These are phyloP conservation scores for Melanargia galathea DNA, from an alignment of 2,888 invertebrate species.

Conservation along the genomic window DNA sequence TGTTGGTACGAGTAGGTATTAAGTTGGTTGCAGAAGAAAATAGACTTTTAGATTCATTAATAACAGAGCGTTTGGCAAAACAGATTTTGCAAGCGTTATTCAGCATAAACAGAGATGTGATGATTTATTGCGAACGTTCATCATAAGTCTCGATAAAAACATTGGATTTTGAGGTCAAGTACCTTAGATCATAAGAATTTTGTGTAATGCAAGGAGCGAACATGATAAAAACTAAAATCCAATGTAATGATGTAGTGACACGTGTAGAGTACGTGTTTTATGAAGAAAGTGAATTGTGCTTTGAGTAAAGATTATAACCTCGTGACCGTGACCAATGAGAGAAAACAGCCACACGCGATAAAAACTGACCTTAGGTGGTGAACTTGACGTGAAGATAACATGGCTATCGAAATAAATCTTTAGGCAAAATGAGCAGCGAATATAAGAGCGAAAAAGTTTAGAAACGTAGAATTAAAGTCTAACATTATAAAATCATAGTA, in stretches of 20 bases:
- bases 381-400: neutral
- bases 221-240: neutral
- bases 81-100: neutral
- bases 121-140: slow-evolving; percentile 15
- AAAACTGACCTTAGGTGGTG: neutral
- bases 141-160: slow-evolving; percentile 16
- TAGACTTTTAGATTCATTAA: slow-evolving; percentile 10
- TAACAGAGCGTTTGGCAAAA: slow-evolving; percentile 4
- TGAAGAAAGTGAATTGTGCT: slow-evolving; percentile 3
- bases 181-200: slow-evolving; percentile 1
- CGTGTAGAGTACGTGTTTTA: neutral
- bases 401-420: neutral
- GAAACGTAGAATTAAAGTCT: too few species aligned
- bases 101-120: slow-evolving; percentile 10
- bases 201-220: neutral
- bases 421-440: neutral
- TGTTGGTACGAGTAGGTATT: neutral
- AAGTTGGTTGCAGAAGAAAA: neutral
- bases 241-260: neutral
- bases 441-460: too few species aligned
- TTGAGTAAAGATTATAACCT: neutral
- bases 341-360: neutral
- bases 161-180: slow-evolving; percentile 15
- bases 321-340: neutral
- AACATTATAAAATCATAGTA: too few species aligned